Percentiles rank a stretch among this genome's conserved stretches.
phyloP scores from a whole-genome alignment of 2,113 vertebrate species.

The Cyprinodon brontotheroides region DNA sequence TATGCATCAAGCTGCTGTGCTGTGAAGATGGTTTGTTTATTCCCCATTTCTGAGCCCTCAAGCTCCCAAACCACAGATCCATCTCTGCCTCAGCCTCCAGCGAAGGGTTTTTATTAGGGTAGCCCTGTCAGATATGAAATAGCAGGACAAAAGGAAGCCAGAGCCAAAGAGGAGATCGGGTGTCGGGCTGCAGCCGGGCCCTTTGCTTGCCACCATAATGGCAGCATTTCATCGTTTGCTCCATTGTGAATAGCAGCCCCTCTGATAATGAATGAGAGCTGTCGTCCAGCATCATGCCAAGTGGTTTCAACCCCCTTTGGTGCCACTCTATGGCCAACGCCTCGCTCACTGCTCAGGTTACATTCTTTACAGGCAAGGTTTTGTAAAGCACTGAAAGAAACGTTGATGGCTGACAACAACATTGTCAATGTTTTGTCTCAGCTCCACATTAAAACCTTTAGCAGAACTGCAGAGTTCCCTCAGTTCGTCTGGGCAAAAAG shows the following conservation, averaged over 20 bases:
- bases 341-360: constrained; percentile 71
- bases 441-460: not conserved
- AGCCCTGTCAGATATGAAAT: constrained; percentile 84
- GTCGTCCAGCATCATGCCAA: constrained; percentile 77
- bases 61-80: constrained; percentile 42
- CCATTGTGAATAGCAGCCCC: constrained; percentile 77
- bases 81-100: constrained; percentile 54
- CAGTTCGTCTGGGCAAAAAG: no score
- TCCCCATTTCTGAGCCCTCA: constrained; percentile 84
- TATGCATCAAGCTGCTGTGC: constrained; percentile 93
- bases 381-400: constrained; percentile 42
- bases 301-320: constrained; percentile 76
- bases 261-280: constrained; percentile 77
- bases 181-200: constrained; percentile 74
- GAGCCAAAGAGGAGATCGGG: constrained; percentile 79
- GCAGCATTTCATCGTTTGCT: constrained; percentile 86
- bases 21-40: constrained; percentile 94
- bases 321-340: constrained; percentile 72
- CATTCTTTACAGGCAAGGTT: constrained; percentile 57
- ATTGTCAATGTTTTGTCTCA: constrained; percentile 34
- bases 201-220: constrained; percentile 82
- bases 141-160: constrained; percentile 76
- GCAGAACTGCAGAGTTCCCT: no score
- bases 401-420: constrained; percentile 46
- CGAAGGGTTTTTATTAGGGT: constrained; percentile 63